Evolutionary conservation across 2,113 vertebrate genomes (phyloP), one percentile per base, ranked within the genome.

Genomic region (Mustela nigripes): DNA sequence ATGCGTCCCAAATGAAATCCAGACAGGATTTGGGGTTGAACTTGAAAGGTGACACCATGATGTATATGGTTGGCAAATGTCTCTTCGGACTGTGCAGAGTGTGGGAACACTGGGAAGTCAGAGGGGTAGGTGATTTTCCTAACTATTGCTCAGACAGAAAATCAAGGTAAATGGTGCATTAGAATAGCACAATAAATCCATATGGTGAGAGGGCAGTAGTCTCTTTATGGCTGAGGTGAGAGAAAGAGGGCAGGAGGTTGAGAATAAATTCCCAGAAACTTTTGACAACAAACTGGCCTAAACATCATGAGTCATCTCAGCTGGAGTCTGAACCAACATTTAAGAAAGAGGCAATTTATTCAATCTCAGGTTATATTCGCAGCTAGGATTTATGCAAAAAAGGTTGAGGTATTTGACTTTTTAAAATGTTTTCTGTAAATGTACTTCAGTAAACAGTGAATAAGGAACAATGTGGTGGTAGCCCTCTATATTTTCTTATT

Each of bases 241-340:
- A 45, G 39, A 28, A 53, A 26, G n/a, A 10, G 71, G 67, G 2
- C 62, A 62, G n/a, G 56, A 91, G 33, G 10, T 69, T 85, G 50
- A 95, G 73, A 87, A 95, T 74, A 92, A 89, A 94, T 94, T 91
- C 80, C 39, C 36, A 94, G 62, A 97, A 63, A 73, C n/a, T 97
- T 94, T 65, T 76, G 78, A 94, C 63, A 95, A 60, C 19, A 90
- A 85, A 89, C 24, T 33, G 15, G 48, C 39, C 1, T 56, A 33
- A 91, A 90, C 84, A 26, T 65, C 85, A 83, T 53, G 88, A 96
- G 65, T 94, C 88, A 89, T 91, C 60, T 67, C 76, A 93, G 53
- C 10, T 69, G 58, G 76, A 73, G 36, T 89, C 56, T 84, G 74
- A 97, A 92, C 7, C 11, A 93, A 95, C 76, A 94, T 91, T 50